phyloP scores from a whole-genome alignment of 2,113 vertebrate genomes.

The Eulemur rufifrons region DNA sequence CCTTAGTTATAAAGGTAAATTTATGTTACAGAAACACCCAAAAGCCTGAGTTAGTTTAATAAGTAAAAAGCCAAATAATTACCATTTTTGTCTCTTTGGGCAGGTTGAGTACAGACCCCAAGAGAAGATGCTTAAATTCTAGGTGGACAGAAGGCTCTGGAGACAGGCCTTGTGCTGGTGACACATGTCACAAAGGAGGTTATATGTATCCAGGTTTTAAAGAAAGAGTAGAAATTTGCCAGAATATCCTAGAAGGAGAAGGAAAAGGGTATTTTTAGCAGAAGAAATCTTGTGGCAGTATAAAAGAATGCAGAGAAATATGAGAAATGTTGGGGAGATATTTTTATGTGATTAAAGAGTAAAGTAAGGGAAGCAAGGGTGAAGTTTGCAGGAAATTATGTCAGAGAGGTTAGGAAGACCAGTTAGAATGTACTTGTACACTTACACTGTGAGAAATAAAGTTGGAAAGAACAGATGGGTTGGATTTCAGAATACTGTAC shows the following conservation, averaged over 20 bases:
- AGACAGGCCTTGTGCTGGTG: background rate
- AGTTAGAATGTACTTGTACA: background rate
- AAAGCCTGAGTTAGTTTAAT: slow-evolving; percentile 16
- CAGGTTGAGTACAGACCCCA: background rate
- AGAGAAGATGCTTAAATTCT: background rate
- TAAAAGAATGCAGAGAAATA: slow-evolving; percentile 38
- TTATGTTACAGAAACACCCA: background rate
- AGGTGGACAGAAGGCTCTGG: background rate
- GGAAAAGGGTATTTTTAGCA: background rate
- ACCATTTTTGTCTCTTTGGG: background rate
- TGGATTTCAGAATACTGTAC: background rate
- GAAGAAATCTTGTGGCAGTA: background rate
- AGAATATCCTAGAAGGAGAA: background rate
- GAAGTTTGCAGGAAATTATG: slow-evolving; percentile 11
- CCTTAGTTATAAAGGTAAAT: background rate
- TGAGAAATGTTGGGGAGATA: background rate
- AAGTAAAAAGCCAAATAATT: background rate
- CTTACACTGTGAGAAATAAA: background rate
- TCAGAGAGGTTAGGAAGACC: background rate
- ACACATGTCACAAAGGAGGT: background rate
- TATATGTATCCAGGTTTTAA: background rate
- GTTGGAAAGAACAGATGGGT: background rate
- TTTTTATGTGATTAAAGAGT: background rate
- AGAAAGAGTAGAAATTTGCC: background rate
- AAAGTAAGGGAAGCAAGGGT: background rate